Percentiles rank a stretch among this genome's conserved stretches.
These are phyloP conservation scores for Phrixothrix hirtus DNA, from an alignment of 2,888 invertebrate species.

Conservation along the genomic window DNA sequence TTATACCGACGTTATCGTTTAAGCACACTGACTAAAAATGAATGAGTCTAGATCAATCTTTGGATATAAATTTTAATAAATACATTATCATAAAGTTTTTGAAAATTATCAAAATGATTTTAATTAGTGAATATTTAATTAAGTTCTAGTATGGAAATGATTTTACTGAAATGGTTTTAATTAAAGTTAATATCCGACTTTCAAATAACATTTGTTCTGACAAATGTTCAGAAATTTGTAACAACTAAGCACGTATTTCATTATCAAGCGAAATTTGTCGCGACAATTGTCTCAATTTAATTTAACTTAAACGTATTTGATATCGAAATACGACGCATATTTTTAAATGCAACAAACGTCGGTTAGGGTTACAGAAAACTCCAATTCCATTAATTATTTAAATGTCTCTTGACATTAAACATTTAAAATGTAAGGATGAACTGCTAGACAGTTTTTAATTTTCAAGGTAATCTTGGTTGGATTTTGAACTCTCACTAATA, in stretches of 20 bases:
- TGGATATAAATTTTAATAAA: no score
- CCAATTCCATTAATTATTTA: background rate
- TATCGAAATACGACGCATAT: conserved; percentile 9
- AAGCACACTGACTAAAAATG: no score
- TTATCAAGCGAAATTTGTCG: conserved; percentile 14
- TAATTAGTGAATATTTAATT: no score
- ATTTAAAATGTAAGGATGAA: conserved; percentile 1
- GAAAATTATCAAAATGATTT: no score
- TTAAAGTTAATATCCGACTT: no score
- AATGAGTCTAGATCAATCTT: no score
- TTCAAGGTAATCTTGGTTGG: no score
- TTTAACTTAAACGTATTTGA: conserved; percentile 19
- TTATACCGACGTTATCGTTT: conserved; percentile 1
- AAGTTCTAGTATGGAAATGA: no score
- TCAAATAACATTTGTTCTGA: background rate
- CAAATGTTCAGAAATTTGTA: conserved; percentile 14
- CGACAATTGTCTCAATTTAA: conserved; percentile 21
- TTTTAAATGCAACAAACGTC: conserved; percentile 19
- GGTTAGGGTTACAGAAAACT: background rate
- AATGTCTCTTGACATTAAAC: conserved; percentile 1
- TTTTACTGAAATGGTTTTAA: no score
- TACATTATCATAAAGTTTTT: no score
- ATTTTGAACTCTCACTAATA: no score
- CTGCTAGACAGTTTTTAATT: no score
- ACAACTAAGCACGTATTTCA: conserved; percentile 22